Base-by-base conservation (phyloP, 2,113 vertebrate species). In the Anser brachyrhynchus region DNA sequence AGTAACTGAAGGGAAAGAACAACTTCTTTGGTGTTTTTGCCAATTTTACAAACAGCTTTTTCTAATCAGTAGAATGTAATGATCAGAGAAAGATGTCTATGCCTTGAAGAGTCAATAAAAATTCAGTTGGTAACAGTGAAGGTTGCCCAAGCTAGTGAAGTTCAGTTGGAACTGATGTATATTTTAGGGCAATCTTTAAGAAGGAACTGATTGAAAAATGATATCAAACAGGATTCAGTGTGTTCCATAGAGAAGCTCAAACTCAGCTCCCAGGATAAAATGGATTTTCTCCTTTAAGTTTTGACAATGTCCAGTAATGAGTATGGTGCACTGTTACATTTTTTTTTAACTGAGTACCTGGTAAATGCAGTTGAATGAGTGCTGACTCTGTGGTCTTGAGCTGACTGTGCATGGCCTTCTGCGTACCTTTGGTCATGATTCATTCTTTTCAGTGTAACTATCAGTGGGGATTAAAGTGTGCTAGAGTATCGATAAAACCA, bases 391-490 rank as follows among this genome's bases (percentile, higher is more conserved):
- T 31, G 77, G 84, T 43, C n/a, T 51, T 44, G 43, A 71, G 73
- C 77, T 95, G 67, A 23, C 85, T 44, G 51, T 76, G 87, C 80
- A 70, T 91, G 93, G 82, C 74, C 71, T 76, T 26, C 33, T 71
- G 54, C 67, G 64, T 71, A 62, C 54, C 87, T 94, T 25, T 79
- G 62, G 52, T 76, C 18, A 1, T 43, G 58, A 54, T 75, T 46
- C 7, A 5, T 69, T 92, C 51, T 77, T 65, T 83, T 44, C 61
- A 9, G 37, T 69, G 35, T 89, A 73, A 31, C 18, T 66, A 58
- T 61, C 37, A 22, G 67, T 66, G 31, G 21, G 75, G 33, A 46
- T 41, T 73, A 25, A 64, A 81, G 43, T 62, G 17, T 54, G 52
- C 51, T 65, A 52, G 12, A 44, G 28, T 70, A 35, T 46, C 29